These are phyloP conservation scores for Pipistrellus kuhlii DNA, from an alignment of 2,797 vertebrate genomes.

Conservation along the genomic window DNA sequence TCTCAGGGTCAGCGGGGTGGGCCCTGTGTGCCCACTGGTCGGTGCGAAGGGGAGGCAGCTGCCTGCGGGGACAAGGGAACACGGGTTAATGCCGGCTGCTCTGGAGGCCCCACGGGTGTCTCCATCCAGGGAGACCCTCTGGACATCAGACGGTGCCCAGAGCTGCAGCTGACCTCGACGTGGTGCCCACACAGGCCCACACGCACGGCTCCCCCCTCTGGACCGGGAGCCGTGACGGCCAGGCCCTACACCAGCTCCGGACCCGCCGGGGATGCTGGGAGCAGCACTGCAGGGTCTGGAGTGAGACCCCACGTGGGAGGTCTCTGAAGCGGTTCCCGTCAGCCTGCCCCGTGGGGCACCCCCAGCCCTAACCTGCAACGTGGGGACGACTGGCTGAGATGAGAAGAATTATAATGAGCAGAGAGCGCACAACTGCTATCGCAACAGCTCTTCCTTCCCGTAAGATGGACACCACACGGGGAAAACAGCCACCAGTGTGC, in stretches of 20 bases:
- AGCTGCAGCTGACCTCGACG: background rate
- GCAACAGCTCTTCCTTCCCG: too few relatives aligned
- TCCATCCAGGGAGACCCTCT: too few relatives aligned
- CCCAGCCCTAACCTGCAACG: too few relatives aligned
- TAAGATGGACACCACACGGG: too few relatives aligned
- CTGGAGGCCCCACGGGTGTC: rapidly evolving
- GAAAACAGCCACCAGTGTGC: too few relatives aligned
- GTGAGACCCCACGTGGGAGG: too few relatives aligned
- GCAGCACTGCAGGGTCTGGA: too few relatives aligned
- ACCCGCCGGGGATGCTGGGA: rapidly evolving
- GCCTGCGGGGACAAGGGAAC: constrained; percentile 20
- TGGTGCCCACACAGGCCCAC: background rate
- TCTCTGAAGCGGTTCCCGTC: too few relatives aligned
- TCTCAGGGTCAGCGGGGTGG: background rate
- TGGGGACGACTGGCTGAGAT: too few relatives aligned
- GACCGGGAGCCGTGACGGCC: background rate
- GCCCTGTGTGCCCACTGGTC: constrained; percentile 13
- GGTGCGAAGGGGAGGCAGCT: constrained; percentile 14
- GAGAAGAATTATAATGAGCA: too few relatives aligned
- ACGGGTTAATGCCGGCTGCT: rapidly evolving
- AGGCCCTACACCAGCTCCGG: background rate
- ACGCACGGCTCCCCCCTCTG: rapidly evolving
- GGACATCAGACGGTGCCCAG: rapidly evolving
- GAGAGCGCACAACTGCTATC: too few relatives aligned
- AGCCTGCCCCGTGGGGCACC: too few relatives aligned